Conservation (phyloP, 1,140 invertebrate species). For the Drosophila malerkotliana region DNA sequence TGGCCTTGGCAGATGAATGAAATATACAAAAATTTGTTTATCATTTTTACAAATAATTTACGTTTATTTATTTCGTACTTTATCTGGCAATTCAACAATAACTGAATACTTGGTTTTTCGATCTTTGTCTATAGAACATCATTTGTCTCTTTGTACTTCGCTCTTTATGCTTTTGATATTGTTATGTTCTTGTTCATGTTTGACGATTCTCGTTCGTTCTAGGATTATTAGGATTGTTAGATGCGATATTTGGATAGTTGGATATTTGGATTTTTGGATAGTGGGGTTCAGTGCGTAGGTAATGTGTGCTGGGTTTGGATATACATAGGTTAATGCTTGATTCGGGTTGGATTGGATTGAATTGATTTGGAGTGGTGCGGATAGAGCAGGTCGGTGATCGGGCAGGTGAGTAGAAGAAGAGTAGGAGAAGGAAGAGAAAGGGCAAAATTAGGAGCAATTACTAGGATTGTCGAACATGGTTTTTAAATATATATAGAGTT, state of each 20-base stretch:
- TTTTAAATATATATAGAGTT: constrained; percentile 68
- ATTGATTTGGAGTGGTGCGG: constrained; percentile 29
- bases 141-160: constrained; percentile 81
- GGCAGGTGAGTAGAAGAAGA: constrained; percentile 28
- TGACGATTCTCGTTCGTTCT: constrained; percentile 50
- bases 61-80: constrained; percentile 71
- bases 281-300: constrained; percentile 41
- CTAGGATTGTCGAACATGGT: constrained; percentile 49
- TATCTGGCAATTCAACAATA: constrained; percentile 71
- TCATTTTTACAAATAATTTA: constrained; percentile 78
- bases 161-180: constrained; percentile 65
- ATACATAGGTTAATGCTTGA: constrained; percentile 62
- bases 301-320: constrained; percentile 48
- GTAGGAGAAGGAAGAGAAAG: constrained; percentile 57
- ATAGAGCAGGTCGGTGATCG: constrained; percentile 42
- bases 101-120: constrained; percentile 62
- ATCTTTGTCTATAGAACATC: constrained; percentile 64
- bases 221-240: constrained; percentile 42
- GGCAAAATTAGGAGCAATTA: constrained; percentile 46
- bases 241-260: constrained; percentile 58
- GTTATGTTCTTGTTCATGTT: constrained; percentile 34
- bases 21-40: constrained; percentile 53
- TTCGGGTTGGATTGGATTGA: constrained; percentile 29
- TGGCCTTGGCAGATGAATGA: constrained; percentile 64
- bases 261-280: constrained; percentile 28